Base-by-base conservation (phyloP, 2,888 invertebrate species). In the Nephrotoma guestfalica region DNA sequence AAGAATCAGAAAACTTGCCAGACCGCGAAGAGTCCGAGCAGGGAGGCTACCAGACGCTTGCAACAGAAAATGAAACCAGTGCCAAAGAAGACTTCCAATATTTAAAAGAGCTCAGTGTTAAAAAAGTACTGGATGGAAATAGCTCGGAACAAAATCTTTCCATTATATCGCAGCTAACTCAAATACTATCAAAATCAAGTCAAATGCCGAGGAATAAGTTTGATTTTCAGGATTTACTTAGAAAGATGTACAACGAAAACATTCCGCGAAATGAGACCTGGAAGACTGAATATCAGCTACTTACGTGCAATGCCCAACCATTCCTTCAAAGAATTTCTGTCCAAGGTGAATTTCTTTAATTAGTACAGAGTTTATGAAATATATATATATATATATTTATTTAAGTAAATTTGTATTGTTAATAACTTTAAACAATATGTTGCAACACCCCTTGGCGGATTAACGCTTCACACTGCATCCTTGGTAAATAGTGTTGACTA, bases 401-500 rank as follows among this genome's bases (percentile, higher is more conserved):
- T 71, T 30, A 71, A 71, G 51, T 30, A 71, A 71, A 9, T 30
- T 71, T 71, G 18, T 71, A 30, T 71, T 71, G 2, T 11, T 30
- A 9, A 18, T 71, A 30, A 30, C 41, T 86, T 88, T 87, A 93
- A 86, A 90, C 90, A 88, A 96, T 94, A 91, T 97, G 97, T 90
- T 97, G 95, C 83, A 98, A 93, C 89, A 98, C 94, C 86, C 98
- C 98, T 92, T 97, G 97, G 86, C 97, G 93, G 88, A 98, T 96
- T 11, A 98, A 93, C 85, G 96, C 95, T 91, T 98, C 98, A 90
- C 98, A 97, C 90, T 97, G 96, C 0, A 95, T 94, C 87, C 97
- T 94, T 2, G 98, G 96, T 87, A 99, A 92, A 90, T 96, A 96
- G 91, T 98, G 98, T 91, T 97, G 95, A 88, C 97, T 97, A 90